A percentile compares a stretch with the other conserved stretches of the same genome.
Conservation (phyloP, 2,113 vertebrate genomes). For the Menidia beryllina region DNA sequence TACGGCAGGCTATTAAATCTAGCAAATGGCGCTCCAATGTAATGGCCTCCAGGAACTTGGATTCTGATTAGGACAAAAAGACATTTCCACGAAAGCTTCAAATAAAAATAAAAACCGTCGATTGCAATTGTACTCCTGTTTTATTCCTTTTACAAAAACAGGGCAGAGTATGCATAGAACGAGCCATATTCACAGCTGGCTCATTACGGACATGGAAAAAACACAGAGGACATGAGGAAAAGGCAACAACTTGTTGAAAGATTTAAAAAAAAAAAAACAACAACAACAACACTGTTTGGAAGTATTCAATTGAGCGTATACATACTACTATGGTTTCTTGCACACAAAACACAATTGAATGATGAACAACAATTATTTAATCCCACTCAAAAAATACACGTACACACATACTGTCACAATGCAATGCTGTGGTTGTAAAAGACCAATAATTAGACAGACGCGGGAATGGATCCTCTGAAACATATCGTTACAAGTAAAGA, state of each 20-base stretch:
- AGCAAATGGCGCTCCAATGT: too few species aligned
- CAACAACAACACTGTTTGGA: conserved; percentile 65
- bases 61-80: not conserved
- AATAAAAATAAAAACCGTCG: conserved; percentile 8
- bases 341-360: conserved; percentile 23
- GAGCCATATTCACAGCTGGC: conserved; percentile 56
- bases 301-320: conserved; percentile 28
- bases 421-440: conserved; percentile 30
- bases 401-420: conserved; percentile 27
- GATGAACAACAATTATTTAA: conserved; percentile 11
- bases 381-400: not conserved
- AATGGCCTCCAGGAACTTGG: too few species aligned
- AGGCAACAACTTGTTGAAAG: conserved; percentile 54
- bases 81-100: not conserved
- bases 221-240: conserved; percentile 28
- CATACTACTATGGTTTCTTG: conserved; percentile 25
- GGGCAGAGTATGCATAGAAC: conserved; percentile 77
- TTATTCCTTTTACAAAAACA: conserved; percentile 81
- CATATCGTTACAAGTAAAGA: conserved; percentile 14
- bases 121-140: conserved; percentile 64
- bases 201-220: conserved; percentile 52
- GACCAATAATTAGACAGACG: conserved; percentile 26
- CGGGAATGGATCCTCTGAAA: conserved; percentile 18
- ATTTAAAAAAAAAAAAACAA: conserved; percentile 25
- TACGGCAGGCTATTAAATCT: too few species aligned